Evolutionary conservation across 2,888 invertebrate species (phyloP), one percentile per base, ranked within the genome.

Genomic region (Eueremaeus valkanovi): DNA sequence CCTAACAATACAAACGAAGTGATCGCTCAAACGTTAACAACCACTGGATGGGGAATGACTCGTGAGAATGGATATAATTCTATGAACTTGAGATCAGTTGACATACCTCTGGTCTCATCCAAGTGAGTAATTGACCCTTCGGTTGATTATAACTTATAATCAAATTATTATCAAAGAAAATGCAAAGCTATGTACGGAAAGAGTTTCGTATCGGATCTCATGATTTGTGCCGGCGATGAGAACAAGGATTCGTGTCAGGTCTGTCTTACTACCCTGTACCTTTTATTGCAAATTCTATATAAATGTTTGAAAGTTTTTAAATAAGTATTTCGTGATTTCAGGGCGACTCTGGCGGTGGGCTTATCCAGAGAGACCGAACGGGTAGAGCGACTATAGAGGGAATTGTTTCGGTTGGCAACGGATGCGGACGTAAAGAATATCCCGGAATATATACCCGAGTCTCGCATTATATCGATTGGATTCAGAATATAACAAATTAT

Each of bases 311-410:
- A n/a, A n/a, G n/a, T n/a, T n/a, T n/a, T n/a, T n/a, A n/a, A n/a
- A 5, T 33, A 29, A 36, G 33, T 66, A 29, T 33, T 21, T 36
- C 6, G 31, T 18, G 16, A 63, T 63, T 63, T 13, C 3, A 66
- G 90, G 92, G 92, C 13, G 92, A 93, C 83, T 92, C 90, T 9
- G 93, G 93, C 16, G 93, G 93, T 0, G 93, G 93, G 0, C 83
- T 93, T 45, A 86, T 92, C 84, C 86, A 89, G 80, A 90, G 90
- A 82, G 84, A 91, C 81, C 85, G 88, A 0, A 90, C 31, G 3
- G 89, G 89, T 0, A 88, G 90, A 68, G 93, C 92, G 92, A 87
- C 90, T 0, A 86, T 87, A 36, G 86, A 92, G 63, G 93, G 93
- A 0, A 86, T 94, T 75, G 93, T 93, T 0, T 92, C 92, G 0